phyloP scores from a whole-genome alignment of 1,140 invertebrate species.

The Gerris buenoi region DNA sequence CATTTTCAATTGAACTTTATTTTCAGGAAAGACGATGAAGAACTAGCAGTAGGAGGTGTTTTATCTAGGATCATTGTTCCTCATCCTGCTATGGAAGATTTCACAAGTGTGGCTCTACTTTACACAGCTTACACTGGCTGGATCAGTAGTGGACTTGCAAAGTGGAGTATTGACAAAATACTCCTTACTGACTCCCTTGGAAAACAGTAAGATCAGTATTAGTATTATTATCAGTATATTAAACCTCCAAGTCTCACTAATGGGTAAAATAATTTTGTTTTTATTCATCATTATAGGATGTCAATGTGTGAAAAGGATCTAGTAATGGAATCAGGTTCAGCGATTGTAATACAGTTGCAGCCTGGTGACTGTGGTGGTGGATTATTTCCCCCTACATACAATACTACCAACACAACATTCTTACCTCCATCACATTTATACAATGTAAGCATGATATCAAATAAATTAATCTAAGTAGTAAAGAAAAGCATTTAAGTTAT shows the following conservation, averaged over 20 bases:
- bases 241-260: too few species aligned
- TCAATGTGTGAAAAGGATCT: constrained; percentile 63
- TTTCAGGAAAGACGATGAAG: constrained; percentile 57
- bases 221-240: too few species aligned
- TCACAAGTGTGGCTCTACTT: constrained; percentile 51
- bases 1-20: too few species aligned
- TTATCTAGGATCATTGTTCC: constrained; percentile 70
- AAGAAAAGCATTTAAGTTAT: too few species aligned
- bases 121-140: constrained; percentile 83
- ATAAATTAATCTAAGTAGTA: too few species aligned
- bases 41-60: constrained; percentile 49
- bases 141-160: constrained; percentile 67
- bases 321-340: constrained; percentile 52
- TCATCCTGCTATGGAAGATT: constrained; percentile 63
- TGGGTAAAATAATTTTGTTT: too few species aligned
- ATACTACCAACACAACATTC: neutral
- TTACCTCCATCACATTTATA: neutral
- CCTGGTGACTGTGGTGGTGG: constrained; percentile 56
- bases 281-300: constrained; percentile 37
- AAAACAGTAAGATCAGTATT: constrained; percentile 53
- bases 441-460: constrained; percentile 6
- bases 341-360: constrained; percentile 52
- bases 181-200: constrained; percentile 72
- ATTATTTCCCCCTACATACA: constrained; percentile 16
- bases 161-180: constrained; percentile 68